Evolutionary conservation across 2,113 vertebrate genomes (phyloP).

Genomic region (Cinclus cinclus): DNA sequence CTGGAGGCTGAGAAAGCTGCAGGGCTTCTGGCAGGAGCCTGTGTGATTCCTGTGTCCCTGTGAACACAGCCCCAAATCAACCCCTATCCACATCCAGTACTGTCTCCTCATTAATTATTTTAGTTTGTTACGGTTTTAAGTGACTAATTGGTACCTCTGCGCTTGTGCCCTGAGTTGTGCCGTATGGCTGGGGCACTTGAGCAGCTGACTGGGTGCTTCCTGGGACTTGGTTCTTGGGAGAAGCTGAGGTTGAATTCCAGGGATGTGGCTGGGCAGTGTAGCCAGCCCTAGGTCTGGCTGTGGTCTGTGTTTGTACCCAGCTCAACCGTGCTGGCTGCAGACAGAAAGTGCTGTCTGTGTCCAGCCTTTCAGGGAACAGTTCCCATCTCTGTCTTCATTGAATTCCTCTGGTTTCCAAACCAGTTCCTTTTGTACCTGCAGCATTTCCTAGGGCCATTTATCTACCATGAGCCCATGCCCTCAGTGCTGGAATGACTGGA

Average conservation of each 20-base stretch:
- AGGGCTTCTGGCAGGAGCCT: not conserved
- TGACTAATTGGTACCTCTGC: not conserved
- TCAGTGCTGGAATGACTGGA: not conserved
- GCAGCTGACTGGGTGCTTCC: not conserved
- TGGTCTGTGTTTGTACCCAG: not conserved
- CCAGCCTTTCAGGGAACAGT: not conserved
- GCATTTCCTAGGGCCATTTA: not conserved
- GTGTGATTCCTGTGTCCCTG: accelerated
- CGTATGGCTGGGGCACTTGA: accelerated
- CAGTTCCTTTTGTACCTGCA: not conserved
- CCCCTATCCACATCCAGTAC: not conserved
- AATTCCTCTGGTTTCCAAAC: not conserved
- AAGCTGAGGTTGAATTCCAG: not conserved
- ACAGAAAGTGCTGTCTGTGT: accelerated
- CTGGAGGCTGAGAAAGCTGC: accelerated
- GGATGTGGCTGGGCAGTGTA: not conserved
- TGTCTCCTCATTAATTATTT: not conserved
- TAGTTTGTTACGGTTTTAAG: not conserved
- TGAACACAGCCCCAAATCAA: not conserved
- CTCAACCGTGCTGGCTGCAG: not conserved
- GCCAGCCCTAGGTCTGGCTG: not conserved
- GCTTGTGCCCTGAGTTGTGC: accelerated
- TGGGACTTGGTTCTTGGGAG: not conserved
- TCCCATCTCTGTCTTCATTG: not conserved
- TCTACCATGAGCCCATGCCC: accelerated